A percentile compares a stretch with the other conserved stretches of the same genome.
These are phyloP conservation scores for Muscina levida DNA, from an alignment of 2,888 invertebrate genomes.

Conservation along the genomic window DNA sequence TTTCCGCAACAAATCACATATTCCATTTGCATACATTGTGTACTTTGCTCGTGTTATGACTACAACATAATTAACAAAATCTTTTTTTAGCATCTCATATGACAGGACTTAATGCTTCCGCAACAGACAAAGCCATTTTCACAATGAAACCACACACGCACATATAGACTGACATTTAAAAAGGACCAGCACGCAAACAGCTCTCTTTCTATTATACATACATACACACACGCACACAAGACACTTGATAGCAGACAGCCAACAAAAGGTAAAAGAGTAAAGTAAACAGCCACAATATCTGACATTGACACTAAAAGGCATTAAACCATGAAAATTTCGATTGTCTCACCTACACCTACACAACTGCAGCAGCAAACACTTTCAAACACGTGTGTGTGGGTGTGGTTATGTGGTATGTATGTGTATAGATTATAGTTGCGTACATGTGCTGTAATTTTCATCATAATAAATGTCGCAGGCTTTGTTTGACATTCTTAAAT, in stretches of 20 bases:
- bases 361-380: neutral
- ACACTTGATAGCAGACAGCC: constrained; percentile 10
- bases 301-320: constrained; percentile 49
- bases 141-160: no score
- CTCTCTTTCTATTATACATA: neutral
- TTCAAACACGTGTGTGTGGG: neutral
- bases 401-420: neutral
- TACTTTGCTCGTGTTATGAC: neutral
- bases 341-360: neutral
- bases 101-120: neutral
- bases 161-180: no score
- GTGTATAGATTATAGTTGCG: neutral
- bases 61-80: neutral
- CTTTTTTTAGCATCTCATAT: constrained; percentile 11
- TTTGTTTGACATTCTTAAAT: constrained; percentile 10
- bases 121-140: constrained; percentile 19
- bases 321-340: constrained; percentile 40
- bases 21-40: neutral
- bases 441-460: neutral
- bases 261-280: neutral
- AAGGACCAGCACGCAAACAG: no score
- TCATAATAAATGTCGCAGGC: neutral
- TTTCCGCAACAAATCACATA: neutral
- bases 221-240: constrained; percentile 1
- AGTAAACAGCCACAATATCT: constrained; percentile 25